A percentile compares a stretch with the other conserved stretches of the same genome.
Evolutionary conservation across 2,113 vertebrate genomes (phyloP).

Genomic region (Lasiurus borealis): DNA sequence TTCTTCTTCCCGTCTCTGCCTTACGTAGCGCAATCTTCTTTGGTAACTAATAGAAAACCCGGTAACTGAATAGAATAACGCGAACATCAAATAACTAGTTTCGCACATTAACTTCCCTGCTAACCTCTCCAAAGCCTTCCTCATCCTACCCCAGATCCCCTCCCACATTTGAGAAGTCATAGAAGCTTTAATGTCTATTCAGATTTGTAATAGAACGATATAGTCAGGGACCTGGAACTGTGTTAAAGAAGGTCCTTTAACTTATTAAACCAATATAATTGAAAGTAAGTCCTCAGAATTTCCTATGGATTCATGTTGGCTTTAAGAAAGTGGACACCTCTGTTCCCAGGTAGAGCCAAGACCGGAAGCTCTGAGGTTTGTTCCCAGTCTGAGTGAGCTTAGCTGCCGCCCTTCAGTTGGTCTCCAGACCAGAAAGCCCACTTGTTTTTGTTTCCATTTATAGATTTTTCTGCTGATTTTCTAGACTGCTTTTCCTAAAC

Average conservation of each 20-base stretch:
- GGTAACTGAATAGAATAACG: background rate
- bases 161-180: background rate
- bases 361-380: background rate
- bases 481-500: background rate
- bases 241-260: background rate
- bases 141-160: background rate
- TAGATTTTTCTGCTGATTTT: background rate
- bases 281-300: slow-evolving; percentile 19
- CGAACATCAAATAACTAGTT: background rate
- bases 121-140: background rate
- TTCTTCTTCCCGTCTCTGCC: background rate
- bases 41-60: background rate
- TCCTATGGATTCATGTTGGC: background rate
- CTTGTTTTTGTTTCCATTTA: background rate
- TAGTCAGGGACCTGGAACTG: background rate
- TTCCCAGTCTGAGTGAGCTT: background rate
- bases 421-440: background rate
- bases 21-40: background rate
- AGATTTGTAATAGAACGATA: background rate
- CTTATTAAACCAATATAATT: background rate
- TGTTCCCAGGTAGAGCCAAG: background rate
- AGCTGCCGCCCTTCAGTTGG: background rate
- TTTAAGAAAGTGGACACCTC: background rate
- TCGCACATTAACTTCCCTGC: background rate
- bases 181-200: background rate